Base-by-base conservation (phyloP, 1,140 invertebrate species). In the Gonioctena quinquepunctata region DNA sequence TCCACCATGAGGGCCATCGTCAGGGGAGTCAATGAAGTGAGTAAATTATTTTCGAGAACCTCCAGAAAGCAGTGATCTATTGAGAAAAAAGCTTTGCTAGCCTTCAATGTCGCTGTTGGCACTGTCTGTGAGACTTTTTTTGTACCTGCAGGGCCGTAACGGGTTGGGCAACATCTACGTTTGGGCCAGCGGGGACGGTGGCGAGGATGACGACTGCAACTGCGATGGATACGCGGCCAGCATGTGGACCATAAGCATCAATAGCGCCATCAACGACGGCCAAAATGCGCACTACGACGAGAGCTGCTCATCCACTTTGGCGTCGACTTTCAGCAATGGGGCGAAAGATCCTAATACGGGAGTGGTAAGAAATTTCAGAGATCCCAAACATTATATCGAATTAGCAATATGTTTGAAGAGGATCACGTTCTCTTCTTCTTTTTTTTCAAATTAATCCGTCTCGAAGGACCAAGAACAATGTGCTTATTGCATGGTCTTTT, bases 221-320 rank as follows among this genome's bases (percentile, higher is more conserved):
- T 99, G 96, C 80, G 97, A 99, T 81, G 97, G 97, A 2, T 99
- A 99, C 83, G 97, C 98, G 0, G 98, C 98, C 11, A 96, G 94
- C 74, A 99, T 99, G 98, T 99, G 98, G 98, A 99, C 98, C 0
- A 93, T 99, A 27, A 98, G 96, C 74, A 99, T 99, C 79, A 99
- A 99, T 85, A 98, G 96, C 52, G 98, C 97, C 64, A 99, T 99
- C 76, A 99, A 99, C 84, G 96, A 98, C 80, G 95, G 98, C 0
- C 96, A 99, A 83, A 99, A 99, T 81, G 98, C 98, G 1, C 96
- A 99, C 84, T 99, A 99, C 82, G 98, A 99, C 79, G 98, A 99
- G 82, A 97, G 96, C 68, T 99, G 98, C 81, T 99, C 96, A 7
- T 98, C 96, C 18, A 99, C 97, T 0, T 86, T 99, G 7, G 98